Evolutionary conservation across 1,140 invertebrate species (phyloP), one percentile per base, ranked within the genome.

Genomic region (Aphidius ervi): DNA sequence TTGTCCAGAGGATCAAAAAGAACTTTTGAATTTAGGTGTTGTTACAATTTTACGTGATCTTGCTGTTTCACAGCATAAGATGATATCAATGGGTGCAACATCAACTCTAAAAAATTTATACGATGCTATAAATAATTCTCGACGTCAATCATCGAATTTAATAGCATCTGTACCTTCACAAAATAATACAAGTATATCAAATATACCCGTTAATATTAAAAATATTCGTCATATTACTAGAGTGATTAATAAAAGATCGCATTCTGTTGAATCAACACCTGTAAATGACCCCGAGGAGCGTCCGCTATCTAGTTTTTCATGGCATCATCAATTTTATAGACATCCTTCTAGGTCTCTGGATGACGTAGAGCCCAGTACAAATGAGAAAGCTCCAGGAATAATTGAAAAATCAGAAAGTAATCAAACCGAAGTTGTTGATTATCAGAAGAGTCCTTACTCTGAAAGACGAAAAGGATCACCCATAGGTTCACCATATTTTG

Each of bases 21-120:
- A 88, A 54, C 78, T 98, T 45, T 94, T 93, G 87, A 91, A 96
- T 67, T 86, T 97, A 69, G 94, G 94, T 0, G 95, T 95, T 0
- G 91, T 97, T 3, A 88, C 89, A 1, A 96, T 97, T 93, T 74
- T 98, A 9, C 84, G 92, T n/a, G 95, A 91, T 72, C 80, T 98
- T 1, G 92, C 95, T 43, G 92, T 97, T 75, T 98, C 95, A 0
- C 94, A 96, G 71, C 95, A 98, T 76, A 94, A 95, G 77, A 95
- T 97, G 92, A 98, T 98, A 63, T 93, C 94, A 0, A 95, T 95
- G 87, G 95, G 94, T 31, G 95, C 94, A n/a, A 91, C 91, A 64
- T 94, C 94, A 4, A 93, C 95, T 4, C 76, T 98, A 43, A 95
- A 96, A 76, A 97, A 98, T 81, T 80, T 98, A 9, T 75, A 97